Conservation (phyloP, 2,797 vertebrate species). For the Gymnopithys bicolor region DNA sequence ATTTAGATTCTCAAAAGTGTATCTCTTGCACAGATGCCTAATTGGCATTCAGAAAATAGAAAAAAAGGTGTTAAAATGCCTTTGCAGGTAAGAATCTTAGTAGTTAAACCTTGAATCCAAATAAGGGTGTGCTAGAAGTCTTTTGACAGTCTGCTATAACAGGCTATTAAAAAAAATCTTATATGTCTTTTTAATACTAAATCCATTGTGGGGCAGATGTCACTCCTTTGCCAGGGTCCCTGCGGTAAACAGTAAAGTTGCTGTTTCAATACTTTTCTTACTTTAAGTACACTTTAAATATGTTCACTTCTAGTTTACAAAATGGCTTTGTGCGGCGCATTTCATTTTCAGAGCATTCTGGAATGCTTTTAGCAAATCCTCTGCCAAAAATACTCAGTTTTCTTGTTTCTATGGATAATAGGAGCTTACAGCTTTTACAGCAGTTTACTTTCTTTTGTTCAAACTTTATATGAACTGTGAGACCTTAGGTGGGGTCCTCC, state of each 20-base stretch:
- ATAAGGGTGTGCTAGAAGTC: neutral
- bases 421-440: neutral
- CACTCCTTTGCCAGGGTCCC: neutral
- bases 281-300: neutral
- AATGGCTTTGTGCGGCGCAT: neutral
- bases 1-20: neutral
- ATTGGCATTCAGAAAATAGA: neutral
- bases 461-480: neutral
- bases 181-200: neutral
- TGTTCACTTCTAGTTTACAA: neutral
- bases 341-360: slow-evolving; percentile 2
- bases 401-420: neutral
- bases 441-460: neutral
- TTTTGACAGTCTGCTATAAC: neutral
- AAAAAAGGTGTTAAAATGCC: neutral
- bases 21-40: neutral
- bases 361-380: neutral
- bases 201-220: neutral
- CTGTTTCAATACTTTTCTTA: neutral
- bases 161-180: neutral
- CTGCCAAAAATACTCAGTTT: neutral
- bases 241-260: neutral
- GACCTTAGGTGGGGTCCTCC: neutral
- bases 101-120: neutral
- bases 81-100: neutral